These are phyloP conservation scores for Trematocara unimaculatum DNA, from an alignment of 2,113 vertebrate species.

Conservation along the genomic window DNA sequence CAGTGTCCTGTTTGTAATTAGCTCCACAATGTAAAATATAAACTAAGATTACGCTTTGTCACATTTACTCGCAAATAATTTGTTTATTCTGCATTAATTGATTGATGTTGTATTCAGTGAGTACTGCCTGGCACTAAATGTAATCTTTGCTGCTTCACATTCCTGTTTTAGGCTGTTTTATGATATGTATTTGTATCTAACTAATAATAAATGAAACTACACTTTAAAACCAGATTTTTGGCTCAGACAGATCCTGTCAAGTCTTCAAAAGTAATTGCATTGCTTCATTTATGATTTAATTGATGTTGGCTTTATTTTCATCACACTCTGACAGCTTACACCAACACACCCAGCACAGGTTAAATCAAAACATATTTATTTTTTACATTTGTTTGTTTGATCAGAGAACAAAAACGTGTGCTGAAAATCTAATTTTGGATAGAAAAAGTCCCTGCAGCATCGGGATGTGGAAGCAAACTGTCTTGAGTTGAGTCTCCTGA, in stretches of 20 bases:
- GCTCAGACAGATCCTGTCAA: background rate
- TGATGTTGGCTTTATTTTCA: background rate
- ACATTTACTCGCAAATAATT: background rate
- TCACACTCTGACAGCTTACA: background rate
- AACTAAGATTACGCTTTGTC: background rate
- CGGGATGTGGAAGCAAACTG: background rate
- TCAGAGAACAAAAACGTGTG: background rate
- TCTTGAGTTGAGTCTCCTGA: slow-evolving; percentile 19
- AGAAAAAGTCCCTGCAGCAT: slow-evolving; percentile 17
- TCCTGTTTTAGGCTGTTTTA: background rate
- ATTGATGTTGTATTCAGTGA: background rate
- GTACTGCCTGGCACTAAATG: background rate
- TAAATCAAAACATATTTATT: background rate
- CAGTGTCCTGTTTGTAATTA: background rate
- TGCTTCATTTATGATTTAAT: background rate
- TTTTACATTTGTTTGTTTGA: background rate
- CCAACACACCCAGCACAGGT: background rate
- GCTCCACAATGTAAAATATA: background rate
- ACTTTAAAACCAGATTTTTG: background rate
- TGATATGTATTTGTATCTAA: background rate
- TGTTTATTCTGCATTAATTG: background rate
- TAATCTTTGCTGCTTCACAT: background rate
- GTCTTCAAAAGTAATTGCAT: background rate
- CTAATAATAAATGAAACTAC: slow-evolving; percentile 1
- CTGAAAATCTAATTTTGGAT: slow-evolving; percentile 7